Conservation (phyloP, 2,888 invertebrate species). For the Scaptodrosophila latifasciaeformis region DNA sequence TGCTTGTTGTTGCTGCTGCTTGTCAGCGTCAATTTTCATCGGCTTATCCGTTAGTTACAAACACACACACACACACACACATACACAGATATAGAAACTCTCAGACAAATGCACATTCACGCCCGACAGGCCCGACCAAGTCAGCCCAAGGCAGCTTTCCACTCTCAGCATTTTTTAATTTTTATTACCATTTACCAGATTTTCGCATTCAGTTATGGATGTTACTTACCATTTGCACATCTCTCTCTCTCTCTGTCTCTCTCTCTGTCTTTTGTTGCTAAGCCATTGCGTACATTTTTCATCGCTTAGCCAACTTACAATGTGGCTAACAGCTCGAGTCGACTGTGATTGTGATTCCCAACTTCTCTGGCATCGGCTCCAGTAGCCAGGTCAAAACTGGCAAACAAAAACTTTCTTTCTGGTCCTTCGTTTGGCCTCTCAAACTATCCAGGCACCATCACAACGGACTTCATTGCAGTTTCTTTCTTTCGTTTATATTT, state of each 20-base stretch:
- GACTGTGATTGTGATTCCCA: background rate
- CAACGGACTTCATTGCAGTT: no score
- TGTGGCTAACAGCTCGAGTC: background rate
- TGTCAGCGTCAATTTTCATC: constrained; percentile 64
- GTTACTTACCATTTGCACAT: constrained; percentile 51
- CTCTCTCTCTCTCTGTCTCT: constrained; percentile 21
- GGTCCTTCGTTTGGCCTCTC: constrained; percentile 30
- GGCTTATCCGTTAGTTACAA: constrained; percentile 60
- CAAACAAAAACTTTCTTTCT: constrained; percentile 57
- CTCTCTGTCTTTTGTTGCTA: constrained; percentile 10
- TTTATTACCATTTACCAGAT: constrained; percentile 57
- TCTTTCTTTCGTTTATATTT: no score
- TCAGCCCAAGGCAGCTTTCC: constrained; percentile 44
- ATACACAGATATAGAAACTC: background rate
- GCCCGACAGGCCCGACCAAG: no score
- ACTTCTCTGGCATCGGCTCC: constrained; percentile 24
- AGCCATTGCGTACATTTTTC: constrained; percentile 49
- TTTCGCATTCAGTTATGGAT: constrained; percentile 54
- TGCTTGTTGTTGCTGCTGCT: constrained; percentile 39
- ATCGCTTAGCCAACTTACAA: constrained; percentile 26
- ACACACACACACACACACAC: constrained; percentile 10
- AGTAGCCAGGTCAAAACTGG: constrained; percentile 56
- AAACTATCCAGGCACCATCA: no score
- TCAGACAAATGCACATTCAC: background rate
- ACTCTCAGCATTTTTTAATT: constrained; percentile 53